Evolutionary conservation across 35 echinoderm and acorn worm species (phyloP), one percentile per base, ranked within the genome.

Genomic region (Eucidaris tribuloides): DNA sequence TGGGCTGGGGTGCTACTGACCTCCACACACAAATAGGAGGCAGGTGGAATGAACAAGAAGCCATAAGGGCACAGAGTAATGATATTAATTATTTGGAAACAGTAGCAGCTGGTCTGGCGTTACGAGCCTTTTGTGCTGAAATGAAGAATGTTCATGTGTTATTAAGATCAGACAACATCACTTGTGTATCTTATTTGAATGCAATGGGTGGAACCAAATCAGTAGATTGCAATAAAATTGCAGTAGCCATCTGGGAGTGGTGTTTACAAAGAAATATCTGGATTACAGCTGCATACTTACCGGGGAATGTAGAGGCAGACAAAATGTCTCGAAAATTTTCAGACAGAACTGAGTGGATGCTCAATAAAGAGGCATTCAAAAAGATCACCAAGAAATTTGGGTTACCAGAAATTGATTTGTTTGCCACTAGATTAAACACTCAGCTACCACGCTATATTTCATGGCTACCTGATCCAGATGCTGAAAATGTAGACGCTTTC

Each of bases 201-300:
- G 59, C 54, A 24, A 92, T 92, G 89, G 77, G 89, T 20, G 89
- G 82, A 22, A 91, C 39, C 17, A 84, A 70, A 20, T 91, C 89
- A 17, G 9, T 52, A 4, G 18, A 20, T 7, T 81, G 79, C 23
- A 81, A 81, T 65, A 18, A 43, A 41, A 3, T 58, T 3, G 81
- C 81, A 3, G 18, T 18, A 4, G 7, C 31, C 0, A 27, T 81
- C 0, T 81, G 79, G 79, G 5, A 30, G 24, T 62, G 4, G 59
- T 62, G 59, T 28, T 7, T 0, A 13, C 4, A 62, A 2, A 5
- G 27, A 29, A 14, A 28, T 13, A 62, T 23, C 2, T 62, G 59
- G 59, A 4, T 32, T 4, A 62, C 59, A 3, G 59, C 59, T 0
- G 19, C 59, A 7, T 0, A 62, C 5, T 62, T 62, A 24, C 59